phyloP scores from a whole-genome alignment of 92 coral and sea anemone genomes.

The Parazoanthus swiftii region DNA sequence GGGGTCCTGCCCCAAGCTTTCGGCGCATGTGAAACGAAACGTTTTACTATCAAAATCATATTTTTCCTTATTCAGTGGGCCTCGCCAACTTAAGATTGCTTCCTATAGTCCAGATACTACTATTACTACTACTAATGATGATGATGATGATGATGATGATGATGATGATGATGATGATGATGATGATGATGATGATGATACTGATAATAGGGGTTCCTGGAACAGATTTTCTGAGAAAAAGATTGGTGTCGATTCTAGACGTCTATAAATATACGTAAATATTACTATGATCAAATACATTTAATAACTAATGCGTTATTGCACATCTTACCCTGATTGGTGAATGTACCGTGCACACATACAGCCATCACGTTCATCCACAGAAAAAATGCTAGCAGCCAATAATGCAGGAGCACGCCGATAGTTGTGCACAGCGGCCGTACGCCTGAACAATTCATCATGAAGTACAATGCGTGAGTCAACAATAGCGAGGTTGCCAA shows the following conservation, averaged over 20 bases:
- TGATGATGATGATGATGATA: no score
- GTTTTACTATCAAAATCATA: no score
- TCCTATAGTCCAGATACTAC: no score
- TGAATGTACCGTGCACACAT: slow-evolving; percentile 29
- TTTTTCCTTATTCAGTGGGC: no score
- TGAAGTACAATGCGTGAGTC: slow-evolving; percentile 9
- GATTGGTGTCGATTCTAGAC: not conserved
- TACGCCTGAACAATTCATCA: slow-evolving; percentile 13
- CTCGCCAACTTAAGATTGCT: no score
- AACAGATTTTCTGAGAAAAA: no score
- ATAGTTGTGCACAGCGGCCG: slow-evolving; percentile 36
- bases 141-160: no score
- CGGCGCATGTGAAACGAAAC: no score
- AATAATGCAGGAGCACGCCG: slow-evolving; percentile 33
- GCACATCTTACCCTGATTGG: slow-evolving; percentile 27
- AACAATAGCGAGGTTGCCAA: slow-evolving; percentile 13
- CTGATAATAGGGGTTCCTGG: no score
- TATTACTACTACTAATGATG: no score
- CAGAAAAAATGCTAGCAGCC: slow-evolving; percentile 26
- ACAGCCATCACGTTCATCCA: slow-evolving; percentile 44
- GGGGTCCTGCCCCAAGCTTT: no score
- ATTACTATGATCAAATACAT: not conserved
- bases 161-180: no score
- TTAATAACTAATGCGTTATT: not conserved
- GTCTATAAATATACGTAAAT: not conserved